Percentiles rank a stretch among this genome's conserved stretches.
These are phyloP conservation scores for Eulemur mongoz DNA, from an alignment of 2,797 vertebrate genomes.

Conservation along the genomic window DNA sequence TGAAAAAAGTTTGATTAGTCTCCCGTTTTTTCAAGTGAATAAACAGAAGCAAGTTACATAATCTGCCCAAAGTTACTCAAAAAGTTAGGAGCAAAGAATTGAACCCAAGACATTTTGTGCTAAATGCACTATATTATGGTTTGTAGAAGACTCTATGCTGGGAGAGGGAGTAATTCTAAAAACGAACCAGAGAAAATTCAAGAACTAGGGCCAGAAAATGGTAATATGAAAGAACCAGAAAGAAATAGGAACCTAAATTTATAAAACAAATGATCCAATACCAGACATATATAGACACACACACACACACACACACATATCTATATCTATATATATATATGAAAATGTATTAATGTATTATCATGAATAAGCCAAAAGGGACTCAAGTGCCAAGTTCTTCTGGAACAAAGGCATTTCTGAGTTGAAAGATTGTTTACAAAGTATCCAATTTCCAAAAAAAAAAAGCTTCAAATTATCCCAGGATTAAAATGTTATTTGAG, in stretches of 20 bases:
- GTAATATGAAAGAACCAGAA: background rate
- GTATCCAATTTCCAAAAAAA: background rate
- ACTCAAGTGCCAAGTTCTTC: background rate
- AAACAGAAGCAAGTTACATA: background rate
- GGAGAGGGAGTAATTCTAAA: background rate
- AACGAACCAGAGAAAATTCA: background rate
- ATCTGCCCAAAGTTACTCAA: background rate
- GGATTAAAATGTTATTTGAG: slow-evolving; percentile 1
- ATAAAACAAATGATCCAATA: background rate
- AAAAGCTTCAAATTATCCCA: background rate
- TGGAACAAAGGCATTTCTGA: background rate
- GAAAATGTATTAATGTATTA: background rate
- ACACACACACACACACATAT: too few species aligned
- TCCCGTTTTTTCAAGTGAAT: background rate
- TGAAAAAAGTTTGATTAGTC: background rate
- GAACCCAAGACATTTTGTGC: background rate
- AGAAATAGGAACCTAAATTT: background rate
- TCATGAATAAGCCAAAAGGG: background rate
- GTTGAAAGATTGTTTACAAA: background rate
- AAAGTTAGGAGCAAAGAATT: background rate
- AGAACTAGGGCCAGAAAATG: background rate
- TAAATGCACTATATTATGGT: background rate
- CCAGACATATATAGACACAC: background rate
- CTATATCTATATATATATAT: too few species aligned
- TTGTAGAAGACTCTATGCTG: background rate